A percentile compares a stretch with the other conserved stretches of the same genome.
phyloP scores from a whole-genome alignment of 2,888 invertebrate genomes.

The Xestia sexstrigata region DNA sequence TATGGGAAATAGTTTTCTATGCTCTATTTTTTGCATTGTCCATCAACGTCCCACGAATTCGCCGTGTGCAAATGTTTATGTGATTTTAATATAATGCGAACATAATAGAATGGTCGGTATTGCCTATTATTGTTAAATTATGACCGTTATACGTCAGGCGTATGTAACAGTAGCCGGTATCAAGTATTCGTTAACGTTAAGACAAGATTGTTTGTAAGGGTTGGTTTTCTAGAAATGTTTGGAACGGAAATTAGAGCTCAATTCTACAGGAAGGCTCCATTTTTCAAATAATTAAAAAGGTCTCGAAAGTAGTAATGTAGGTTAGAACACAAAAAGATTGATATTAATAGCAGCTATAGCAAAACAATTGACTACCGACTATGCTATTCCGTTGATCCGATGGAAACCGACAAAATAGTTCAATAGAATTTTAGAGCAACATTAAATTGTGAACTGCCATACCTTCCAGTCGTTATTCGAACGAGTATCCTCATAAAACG shows the following conservation, averaged over 20 bases:
- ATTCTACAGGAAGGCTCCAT: neutral
- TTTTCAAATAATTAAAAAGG: constrained; percentile 7
- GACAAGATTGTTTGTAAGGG: constrained; percentile 42
- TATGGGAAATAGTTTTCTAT: constrained; percentile 88
- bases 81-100: constrained; percentile 82
- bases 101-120: constrained; percentile 79
- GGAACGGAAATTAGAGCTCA: neutral
- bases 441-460: constrained; percentile 56
- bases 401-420: constrained; percentile 14
- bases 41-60: constrained; percentile 81
- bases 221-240: constrained; percentile 42
- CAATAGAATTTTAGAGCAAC: constrained; percentile 37
- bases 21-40: constrained; percentile 90
- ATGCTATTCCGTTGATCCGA: constrained; percentile 13
- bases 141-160: constrained; percentile 83
- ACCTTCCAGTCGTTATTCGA: constrained; percentile 52
- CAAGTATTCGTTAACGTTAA: constrained; percentile 43
- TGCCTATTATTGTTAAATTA: constrained; percentile 73
- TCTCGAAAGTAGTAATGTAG: neutral
- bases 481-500: constrained; percentile 67
- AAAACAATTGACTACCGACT: constrained; percentile 13
- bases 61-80: constrained; percentile 86
- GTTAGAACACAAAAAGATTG: constrained; percentile 12
- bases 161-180: constrained; percentile 60
- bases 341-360: constrained; percentile 28